Conservation (phyloP, 2,797 vertebrate genomes). For the Acipenser transmontanus region DNA sequence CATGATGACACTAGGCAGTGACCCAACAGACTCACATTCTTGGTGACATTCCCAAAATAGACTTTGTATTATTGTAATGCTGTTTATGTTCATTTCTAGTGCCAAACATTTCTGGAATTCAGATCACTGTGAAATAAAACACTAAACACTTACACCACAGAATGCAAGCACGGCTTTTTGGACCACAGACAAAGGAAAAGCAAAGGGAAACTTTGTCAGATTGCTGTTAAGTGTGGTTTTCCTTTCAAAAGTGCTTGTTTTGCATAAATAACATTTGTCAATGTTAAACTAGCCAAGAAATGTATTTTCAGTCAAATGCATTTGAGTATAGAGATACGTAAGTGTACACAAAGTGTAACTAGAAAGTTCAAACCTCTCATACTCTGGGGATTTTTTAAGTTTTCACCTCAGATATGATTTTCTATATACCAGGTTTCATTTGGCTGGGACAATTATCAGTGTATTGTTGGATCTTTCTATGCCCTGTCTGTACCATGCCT, state of each 20-base stretch:
- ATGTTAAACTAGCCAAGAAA: constrained; percentile 19
- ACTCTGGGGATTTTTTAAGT: too few species aligned
- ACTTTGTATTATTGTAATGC: constrained; percentile 30
- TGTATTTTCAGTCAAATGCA: constrained; percentile 12
- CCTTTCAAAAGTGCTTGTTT: constrained; percentile 21
- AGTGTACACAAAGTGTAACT: too few species aligned
- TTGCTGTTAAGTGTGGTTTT: constrained; percentile 25
- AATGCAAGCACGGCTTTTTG: constrained; percentile 9
- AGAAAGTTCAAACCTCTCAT: neutral
- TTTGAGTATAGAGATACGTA: constrained; percentile 22
- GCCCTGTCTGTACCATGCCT: too few species aligned
- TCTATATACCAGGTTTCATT: too few species aligned
- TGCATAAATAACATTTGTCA: constrained; percentile 21
- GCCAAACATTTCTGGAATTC: constrained; percentile 33
- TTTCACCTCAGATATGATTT: too few species aligned
- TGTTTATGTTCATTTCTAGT: constrained; percentile 25
- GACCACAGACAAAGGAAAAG: neutral
- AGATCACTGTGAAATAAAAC: constrained; percentile 30
- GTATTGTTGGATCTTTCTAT: too few species aligned
- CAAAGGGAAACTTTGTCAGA: constrained; percentile 14
- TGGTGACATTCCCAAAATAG: constrained; percentile 38
- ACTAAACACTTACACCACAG: constrained; percentile 10
- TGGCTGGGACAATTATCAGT: too few species aligned
- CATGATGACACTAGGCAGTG: constrained; percentile 19
- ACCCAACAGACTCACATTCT: constrained; percentile 34